Base-by-base conservation (phyloP, 2,113 vertebrate species). In the Gallinago media region DNA sequence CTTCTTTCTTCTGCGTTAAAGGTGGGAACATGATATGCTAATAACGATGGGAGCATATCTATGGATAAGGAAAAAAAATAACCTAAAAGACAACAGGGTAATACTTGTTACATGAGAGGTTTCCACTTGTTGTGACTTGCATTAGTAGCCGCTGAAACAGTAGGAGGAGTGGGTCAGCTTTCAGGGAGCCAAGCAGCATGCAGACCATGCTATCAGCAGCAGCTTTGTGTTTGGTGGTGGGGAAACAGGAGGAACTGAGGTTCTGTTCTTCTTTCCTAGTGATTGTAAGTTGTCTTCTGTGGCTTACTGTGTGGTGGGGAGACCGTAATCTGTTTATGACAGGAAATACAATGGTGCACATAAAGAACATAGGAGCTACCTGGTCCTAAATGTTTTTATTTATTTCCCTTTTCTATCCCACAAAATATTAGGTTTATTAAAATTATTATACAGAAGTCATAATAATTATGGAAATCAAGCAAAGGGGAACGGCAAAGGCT, bases 1-100 rank as follows among this genome's bases (percentile, higher is more conserved):
- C 26, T 72, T 63, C 46, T 88, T 88, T 84, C 38, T 75, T 79
- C 29, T 59, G 15, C 26, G 36, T 58, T 89, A 59, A 70, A 79
- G 36, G 26, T 70, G 20, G 52, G n/a, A 92, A 61, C 3, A 3
- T 32, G 52, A 42, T 91, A 44, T 23, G 8, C 31, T 56, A 36
- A 3, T 72, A 52, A 31, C 16, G 78, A 26, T 34, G 22, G 18
- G 40, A 80, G n/a, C 8, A 1, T 88, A 44, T 56, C 34, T 78
- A 32, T 26, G 56, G 44, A 44, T 0, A 0, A 18, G 12, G 9
- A 3, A 15, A 34, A 31, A 32, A 29, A 26, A 4, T 20, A 66
- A 46, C 11, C 25, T 6, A 15, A 26, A 89, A 56, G 47, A 38
- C 49, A 40, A 10, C 9, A 55, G n/a, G 56, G 11, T 55, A 66